Conservation (phyloP, 2,888 invertebrate genomes). For the Clivina fossor region DNA sequence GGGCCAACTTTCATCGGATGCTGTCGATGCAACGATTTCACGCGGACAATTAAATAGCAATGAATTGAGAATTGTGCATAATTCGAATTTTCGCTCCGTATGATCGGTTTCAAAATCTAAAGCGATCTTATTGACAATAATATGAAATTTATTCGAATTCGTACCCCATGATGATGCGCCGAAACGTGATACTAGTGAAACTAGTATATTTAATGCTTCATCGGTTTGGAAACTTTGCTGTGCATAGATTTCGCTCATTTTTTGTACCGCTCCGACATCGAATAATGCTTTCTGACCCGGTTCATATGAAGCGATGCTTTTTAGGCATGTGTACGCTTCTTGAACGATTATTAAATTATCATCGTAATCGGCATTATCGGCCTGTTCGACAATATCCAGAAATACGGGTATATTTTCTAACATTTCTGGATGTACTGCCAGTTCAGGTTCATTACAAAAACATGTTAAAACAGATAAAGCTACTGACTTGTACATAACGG, state of each 20-base stretch:
- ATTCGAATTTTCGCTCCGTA: constrained; percentile 85
- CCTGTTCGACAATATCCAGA: constrained; percentile 79
- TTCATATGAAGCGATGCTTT: constrained; percentile 75
- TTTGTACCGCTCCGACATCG: constrained; percentile 74
- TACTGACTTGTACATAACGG: constrained; percentile 87
- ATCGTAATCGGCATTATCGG: constrained; percentile 82
- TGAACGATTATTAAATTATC: constrained; percentile 84
- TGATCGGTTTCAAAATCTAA: constrained; percentile 87
- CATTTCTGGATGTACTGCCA: constrained; percentile 82
- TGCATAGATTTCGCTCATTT: constrained; percentile 83
- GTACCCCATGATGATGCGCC: constrained; percentile 76
- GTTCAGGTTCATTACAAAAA: constrained; percentile 78
- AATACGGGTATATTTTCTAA: constrained; percentile 80
- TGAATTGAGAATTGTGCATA: constrained; percentile 77
- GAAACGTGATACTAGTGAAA: constrained; percentile 70
- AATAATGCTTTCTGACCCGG: constrained; percentile 79
- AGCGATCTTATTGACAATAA: constrained; percentile 78
- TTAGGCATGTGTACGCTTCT: constrained; percentile 82
- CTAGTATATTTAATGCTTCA: constrained; percentile 80
- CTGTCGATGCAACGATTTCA: constrained; percentile 63
- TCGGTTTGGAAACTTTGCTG: constrained; percentile 89
- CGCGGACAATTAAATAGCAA: constrained; percentile 73
- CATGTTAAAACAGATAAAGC: constrained; percentile 85
- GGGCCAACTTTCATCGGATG: constrained; percentile 78
- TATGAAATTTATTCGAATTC: constrained; percentile 78